A percentile compares a stretch with the other conserved stretches of the same genome.
Evolutionary conservation across 92 coral and sea anemone genomes (phyloP).

Genomic region (Parazoanthus swiftii): DNA sequence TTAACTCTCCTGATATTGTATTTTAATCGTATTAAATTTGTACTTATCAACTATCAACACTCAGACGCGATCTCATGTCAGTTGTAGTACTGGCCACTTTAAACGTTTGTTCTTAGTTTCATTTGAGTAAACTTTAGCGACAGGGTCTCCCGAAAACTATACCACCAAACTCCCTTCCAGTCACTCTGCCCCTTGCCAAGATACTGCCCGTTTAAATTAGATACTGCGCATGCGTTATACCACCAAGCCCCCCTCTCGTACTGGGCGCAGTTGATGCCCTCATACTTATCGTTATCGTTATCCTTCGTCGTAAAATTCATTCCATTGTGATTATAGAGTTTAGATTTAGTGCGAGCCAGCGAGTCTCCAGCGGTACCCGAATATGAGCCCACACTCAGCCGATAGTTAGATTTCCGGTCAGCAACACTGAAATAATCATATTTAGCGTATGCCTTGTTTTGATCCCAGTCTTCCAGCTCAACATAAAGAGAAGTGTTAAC

Average conservation of each 20-base stretch:
- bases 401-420: conserved; percentile 11
- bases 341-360: conserved; percentile 18
- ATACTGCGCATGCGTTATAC: conserved; percentile 37
- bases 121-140: conserved; percentile 48
- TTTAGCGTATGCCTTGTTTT: conserved; percentile 21
- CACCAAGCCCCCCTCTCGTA: conserved; percentile 48
- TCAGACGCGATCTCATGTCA: no score
- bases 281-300: conserved; percentile 13
- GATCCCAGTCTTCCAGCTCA: conserved; percentile 37
- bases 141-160: conserved; percentile 8
- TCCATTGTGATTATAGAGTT: conserved; percentile 30
- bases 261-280: conserved; percentile 21
- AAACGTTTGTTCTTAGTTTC: conserved; percentile 34
- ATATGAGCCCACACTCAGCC: conserved; percentile 27
- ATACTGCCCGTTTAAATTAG: conserved; percentile 43
- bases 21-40: no score
- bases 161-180: conserved; percentile 42
- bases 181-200: neutral
- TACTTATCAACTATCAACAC: no score
- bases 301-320: conserved; percentile 37
- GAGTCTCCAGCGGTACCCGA: conserved; percentile 43
- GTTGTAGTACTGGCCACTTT: neutral
- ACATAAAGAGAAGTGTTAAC: conserved; percentile 16
- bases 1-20: no score
- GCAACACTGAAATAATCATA: conserved; percentile 22